Base-by-base conservation (phyloP, 92 coral and sea anemone species). In the Phymanthus crucifer region DNA sequence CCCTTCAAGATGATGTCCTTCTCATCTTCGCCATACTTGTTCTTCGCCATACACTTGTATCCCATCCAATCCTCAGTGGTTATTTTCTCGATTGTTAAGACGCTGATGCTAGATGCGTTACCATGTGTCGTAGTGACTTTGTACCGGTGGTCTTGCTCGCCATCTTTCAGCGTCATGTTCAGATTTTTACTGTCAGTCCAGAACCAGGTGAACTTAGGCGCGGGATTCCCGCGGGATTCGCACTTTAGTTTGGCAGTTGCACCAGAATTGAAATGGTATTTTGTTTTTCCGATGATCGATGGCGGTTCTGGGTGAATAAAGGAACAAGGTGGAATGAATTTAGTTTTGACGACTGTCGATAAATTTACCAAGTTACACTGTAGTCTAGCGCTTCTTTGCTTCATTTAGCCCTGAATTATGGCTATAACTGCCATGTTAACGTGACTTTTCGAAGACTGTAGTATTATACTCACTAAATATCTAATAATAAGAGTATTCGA, bases 211-310 rank as follows among this genome's bases (percentile, higher is more conserved):
- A 95, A 86, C 19, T 50, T 46, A 23, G 99, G 97, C 32, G 32
- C 57, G 66, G 99, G 99, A 84, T 80, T 64, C 24, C 99, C 99
- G 57, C 86, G 83, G 19, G 99, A 85, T 29, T 66, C 77, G 34
- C 99, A 95, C 6, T 84, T 75, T 43, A 95, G 73, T 68, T 64
- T 48, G 17, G 96, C 99, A 9, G 84, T 67, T 58, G 84, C 77
- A 12, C 93, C 98, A 17, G 82, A 88, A 37, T 89, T 88, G 70
- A 89, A 97, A 77, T 93, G 94, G 54, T 88, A 93, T 76, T 86
- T 70, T 78, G 83, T 36, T 72, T 77, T 33, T 87, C 85, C 91
- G 57, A 81, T 77, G 33, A 90, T 90, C 78, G 40, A 64, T 26
- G 97, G 88, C 26, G 90, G 91, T 69, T 92, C 97, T 92, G 70